These are phyloP conservation scores for Nestor notabilis DNA, from an alignment of 2,113 vertebrate genomes.

Conservation along the genomic window DNA sequence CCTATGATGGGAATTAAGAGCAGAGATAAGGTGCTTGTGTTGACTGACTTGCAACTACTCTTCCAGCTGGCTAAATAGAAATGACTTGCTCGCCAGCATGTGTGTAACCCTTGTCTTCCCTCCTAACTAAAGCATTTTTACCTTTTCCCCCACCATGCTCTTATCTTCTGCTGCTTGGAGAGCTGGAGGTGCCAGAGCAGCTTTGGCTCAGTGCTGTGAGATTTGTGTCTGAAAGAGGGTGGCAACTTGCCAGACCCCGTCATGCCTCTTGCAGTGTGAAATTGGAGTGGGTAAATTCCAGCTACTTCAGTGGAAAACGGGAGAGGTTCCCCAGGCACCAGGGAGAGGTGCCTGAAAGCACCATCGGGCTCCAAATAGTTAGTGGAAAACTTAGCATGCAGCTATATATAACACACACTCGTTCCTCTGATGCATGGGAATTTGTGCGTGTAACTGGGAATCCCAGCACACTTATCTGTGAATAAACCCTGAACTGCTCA, in stretches of 20 bases:
- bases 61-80: not conserved
- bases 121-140: not conserved
- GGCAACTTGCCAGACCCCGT: not conserved
- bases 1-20: not conserved
- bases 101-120: not conserved
- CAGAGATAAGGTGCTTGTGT: not conserved
- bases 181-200: not conserved
- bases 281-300: not conserved
- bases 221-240: not conserved
- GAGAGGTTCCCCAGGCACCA: not conserved
- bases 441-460: not conserved
- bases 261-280: not conserved
- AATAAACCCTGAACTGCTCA: not conserved
- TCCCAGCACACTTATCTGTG: rapidly evolving
- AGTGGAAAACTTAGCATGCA: not conserved
- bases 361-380: not conserved
- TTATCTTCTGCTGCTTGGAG: not conserved
- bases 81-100: not conserved
- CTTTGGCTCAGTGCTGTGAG: not conserved
- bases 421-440: not conserved
- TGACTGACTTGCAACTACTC: not conserved
- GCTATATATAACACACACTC: rapidly evolving
- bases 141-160: not conserved
- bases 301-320: not conserved
- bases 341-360: not conserved